Percentiles rank a stretch among this genome's conserved stretches.
Conservation (phyloP, 2,113 vertebrate genomes). For the Platysternon megacephalum region DNA sequence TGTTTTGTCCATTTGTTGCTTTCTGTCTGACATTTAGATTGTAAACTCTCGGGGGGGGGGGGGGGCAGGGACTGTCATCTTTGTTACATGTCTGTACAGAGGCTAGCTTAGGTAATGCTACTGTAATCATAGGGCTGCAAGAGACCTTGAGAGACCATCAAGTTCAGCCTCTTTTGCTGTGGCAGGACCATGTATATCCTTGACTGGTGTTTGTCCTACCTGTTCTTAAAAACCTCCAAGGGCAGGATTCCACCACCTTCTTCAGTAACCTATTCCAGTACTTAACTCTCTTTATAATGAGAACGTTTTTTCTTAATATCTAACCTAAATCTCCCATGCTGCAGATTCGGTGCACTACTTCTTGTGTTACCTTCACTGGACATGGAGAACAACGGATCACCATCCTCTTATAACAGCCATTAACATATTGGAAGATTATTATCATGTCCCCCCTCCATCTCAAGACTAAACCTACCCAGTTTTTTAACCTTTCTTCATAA, state of each 20-base stretch:
- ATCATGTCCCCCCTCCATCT: too few species aligned
- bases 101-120: neutral
- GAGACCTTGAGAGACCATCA: neutral
- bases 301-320: neutral
- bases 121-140: neutral
- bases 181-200: neutral
- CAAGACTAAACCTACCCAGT: too few species aligned
- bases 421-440: too few species aligned
- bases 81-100: neutral
- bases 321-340: neutral
- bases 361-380: neutral
- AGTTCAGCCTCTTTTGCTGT: neutral
- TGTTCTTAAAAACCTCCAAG: neutral
- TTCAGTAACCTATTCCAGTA: neutral
- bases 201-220: neutral
- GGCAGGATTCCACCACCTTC: neutral
- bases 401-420: too few species aligned
- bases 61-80: neutral
- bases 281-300: neutral
- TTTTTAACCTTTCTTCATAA: neutral
- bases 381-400: too few species aligned
- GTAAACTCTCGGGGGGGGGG: neutral
- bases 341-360: neutral
- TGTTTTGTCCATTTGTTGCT: slow-evolving; percentile 8
- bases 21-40: neutral